Percentiles rank a stretch among this genome's conserved stretches.
phyloP scores from a whole-genome alignment of 2,888 invertebrate species.

The Cordilura impudica region DNA sequence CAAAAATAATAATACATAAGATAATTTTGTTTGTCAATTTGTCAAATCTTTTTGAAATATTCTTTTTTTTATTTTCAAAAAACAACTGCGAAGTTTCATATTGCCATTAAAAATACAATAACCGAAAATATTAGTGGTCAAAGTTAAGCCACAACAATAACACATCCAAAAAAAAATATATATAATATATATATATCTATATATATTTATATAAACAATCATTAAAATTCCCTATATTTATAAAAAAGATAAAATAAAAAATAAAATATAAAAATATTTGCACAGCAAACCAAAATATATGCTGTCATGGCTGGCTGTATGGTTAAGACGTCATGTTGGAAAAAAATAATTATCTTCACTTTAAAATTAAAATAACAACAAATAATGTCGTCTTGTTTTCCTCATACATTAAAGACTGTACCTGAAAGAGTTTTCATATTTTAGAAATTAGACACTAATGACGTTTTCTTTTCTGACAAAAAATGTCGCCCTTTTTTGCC shows the following conservation, averaged over 20 bases:
- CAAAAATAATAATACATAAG: neutral
- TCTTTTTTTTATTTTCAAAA: neutral
- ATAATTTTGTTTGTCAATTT: slow-evolving; percentile 16
- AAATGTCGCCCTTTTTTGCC: too few relatives aligned
- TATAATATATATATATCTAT: too few relatives aligned
- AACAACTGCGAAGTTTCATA: slow-evolving; percentile 31
- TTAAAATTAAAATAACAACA: neutral
- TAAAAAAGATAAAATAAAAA: neutral
- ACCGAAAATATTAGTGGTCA: neutral
- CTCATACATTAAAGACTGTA: neutral
- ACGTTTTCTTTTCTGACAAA: too few relatives aligned
- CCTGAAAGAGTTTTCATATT: neutral
- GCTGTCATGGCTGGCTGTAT: neutral
- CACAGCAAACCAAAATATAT: neutral
- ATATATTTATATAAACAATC: too few relatives aligned
- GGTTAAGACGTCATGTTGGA: neutral
- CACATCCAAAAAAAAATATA: slow-evolving; percentile 1
- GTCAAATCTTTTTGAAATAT: neutral
- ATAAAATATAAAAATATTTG: too few relatives aligned
- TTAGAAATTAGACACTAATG: too few relatives aligned
- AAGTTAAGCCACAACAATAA: neutral
- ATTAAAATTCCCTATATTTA: neutral
- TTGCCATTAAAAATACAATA: slow-evolving; percentile 13
- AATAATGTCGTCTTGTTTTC: neutral
- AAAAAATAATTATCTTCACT: neutral